Evolutionary conservation across 2,888 invertebrate genomes (phyloP).

Genomic region (Hypomecis punctinalis): DNA sequence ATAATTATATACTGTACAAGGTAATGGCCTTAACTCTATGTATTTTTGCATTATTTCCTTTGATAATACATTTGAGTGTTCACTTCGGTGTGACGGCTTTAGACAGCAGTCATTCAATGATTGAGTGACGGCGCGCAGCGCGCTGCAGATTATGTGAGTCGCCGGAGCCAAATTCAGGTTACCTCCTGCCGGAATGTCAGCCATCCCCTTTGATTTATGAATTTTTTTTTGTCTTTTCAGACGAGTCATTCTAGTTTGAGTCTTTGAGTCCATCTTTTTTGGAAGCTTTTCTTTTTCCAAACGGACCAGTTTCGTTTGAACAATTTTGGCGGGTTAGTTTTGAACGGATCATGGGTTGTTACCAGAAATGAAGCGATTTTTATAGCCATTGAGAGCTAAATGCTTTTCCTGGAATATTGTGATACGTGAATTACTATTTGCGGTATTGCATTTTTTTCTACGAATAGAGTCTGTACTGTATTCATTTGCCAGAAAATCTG

Average conservation of each 20-base stretch:
- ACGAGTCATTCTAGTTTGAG: slow-evolving; percentile 18
- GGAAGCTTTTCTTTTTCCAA: background rate
- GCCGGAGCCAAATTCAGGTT: slow-evolving; percentile 18
- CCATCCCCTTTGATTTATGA: slow-evolving; percentile 29
- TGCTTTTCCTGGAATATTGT: too few relatives aligned
- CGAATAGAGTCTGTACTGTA: too few relatives aligned
- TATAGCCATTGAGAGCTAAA: too few relatives aligned
- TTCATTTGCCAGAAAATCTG: too few relatives aligned
- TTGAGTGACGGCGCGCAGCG: slow-evolving; percentile 38
- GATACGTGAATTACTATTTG: too few relatives aligned
- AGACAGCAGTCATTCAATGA: slow-evolving; percentile 25
- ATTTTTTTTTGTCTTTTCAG: slow-evolving; percentile 27
- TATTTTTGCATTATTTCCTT: background rate
- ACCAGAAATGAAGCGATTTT: too few relatives aligned
- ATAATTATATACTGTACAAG: background rate
- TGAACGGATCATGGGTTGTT: slow-evolving; percentile 1
- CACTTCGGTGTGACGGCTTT: slow-evolving; percentile 21
- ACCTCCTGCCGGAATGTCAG: slow-evolving; percentile 22
- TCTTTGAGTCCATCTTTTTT: slow-evolving; percentile 19
- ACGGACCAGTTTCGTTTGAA: slow-evolving; percentile 1
- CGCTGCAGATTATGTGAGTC: slow-evolving; percentile 35
- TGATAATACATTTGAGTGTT: background rate
- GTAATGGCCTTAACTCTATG: background rate
- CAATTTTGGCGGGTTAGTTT: slow-evolving; percentile 15
- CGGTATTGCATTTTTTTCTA: too few relatives aligned